Base-by-base conservation (phyloP, 1,140 invertebrate genomes). In the Patella vulgata region DNA sequence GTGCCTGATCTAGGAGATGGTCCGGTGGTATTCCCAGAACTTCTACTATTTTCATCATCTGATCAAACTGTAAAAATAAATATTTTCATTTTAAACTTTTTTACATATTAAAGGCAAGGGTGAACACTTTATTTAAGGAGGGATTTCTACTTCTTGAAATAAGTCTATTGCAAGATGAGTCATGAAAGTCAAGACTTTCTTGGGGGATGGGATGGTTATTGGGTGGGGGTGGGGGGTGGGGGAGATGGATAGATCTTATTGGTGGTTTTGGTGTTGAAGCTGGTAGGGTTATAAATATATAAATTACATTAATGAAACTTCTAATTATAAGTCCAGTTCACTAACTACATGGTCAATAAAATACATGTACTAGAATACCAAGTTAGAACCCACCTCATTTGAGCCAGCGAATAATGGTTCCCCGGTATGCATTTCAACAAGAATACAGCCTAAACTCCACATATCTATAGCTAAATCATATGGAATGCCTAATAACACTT, bases 21-120 rank as follows among this genome's bases (percentile, higher is more conserved):
- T 93, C 93, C 3, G 97, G 96, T 69, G 98, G 97, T 90, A 99
- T 96, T 48, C 97, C 97, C 62, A 85, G 57, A 11, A 85, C 82
- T 87, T 99, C 98, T 50, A 99, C 94, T 66, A 99, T 99, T 88
- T 99, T 99, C 88, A 99, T 99, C 95, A 99, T 98, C 89, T 99
- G 98, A 87, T 99, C 98, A 79, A 96, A 89, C 90, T 92, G 75
- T 14, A 81, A 81, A 59, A 66, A 66, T 8, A 71, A 55, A 56
- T 43, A 21, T 17, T 17, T n/a, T n/a, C n/a, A n/a, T 47, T 47
- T 12, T 11, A 6, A 42, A 40, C 30, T 39, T 48, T 23, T 31
- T 48, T 39, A 11, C 8, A 39, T 25, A 14, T 42, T 40, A 43
- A 33, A 47, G 39, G 12, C 23, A 57, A 58, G 14, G 40, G 19